Percentiles rank a stretch among this genome's conserved stretches.
These are phyloP conservation scores for Leptobrachium leishanense DNA, from an alignment of 2,113 vertebrate species.

Conservation along the genomic window DNA sequence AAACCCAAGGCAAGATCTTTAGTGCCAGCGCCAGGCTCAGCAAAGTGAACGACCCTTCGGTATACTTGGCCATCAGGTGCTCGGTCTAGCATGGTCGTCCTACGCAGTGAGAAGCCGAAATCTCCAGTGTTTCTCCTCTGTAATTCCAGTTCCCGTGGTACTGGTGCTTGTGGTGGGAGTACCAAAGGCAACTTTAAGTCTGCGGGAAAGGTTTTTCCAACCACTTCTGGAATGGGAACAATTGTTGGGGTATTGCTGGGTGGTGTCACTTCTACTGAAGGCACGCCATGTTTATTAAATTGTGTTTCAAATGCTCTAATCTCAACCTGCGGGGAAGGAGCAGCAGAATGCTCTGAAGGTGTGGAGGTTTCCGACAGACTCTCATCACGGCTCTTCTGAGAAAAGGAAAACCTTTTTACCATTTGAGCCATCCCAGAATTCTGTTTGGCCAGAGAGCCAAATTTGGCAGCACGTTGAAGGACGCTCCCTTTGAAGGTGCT, in stretches of 20 bases:
- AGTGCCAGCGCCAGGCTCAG: conserved; percentile 85
- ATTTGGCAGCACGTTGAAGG: conserved; percentile 84
- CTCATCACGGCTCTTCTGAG: conserved; percentile 77
- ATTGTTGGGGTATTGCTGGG: conserved; percentile 18
- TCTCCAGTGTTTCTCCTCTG: conserved; percentile 89
- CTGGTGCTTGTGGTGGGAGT: conserved; percentile 69
- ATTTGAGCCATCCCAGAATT: conserved; percentile 75
- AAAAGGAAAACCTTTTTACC: conserved; percentile 79
- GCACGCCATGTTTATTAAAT: conserved; percentile 57
- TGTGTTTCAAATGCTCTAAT: conserved; percentile 65
- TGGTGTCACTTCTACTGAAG: conserved; percentile 48
- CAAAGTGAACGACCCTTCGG: conserved; percentile 88
- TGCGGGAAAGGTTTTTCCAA: conserved; percentile 76
- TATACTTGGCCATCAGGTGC: conserved; percentile 78
- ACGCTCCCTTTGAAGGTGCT: conserved; percentile 75
- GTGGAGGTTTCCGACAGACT: conserved; percentile 75
- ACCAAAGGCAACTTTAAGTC: conserved; percentile 79
- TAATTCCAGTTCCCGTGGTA: conserved; percentile 81
- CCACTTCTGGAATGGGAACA: conserved; percentile 72
- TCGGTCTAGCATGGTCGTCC: conserved; percentile 89
- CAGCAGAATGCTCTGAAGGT: conserved; percentile 70
- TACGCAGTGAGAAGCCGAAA: conserved; percentile 92
- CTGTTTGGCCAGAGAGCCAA: conserved; percentile 81
- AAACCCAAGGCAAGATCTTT: conserved; percentile 85
- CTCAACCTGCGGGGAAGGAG: conserved; percentile 76